Conservation (phyloP, 2,113 vertebrate species). For the Oxygymnocypris stewartii region DNA sequence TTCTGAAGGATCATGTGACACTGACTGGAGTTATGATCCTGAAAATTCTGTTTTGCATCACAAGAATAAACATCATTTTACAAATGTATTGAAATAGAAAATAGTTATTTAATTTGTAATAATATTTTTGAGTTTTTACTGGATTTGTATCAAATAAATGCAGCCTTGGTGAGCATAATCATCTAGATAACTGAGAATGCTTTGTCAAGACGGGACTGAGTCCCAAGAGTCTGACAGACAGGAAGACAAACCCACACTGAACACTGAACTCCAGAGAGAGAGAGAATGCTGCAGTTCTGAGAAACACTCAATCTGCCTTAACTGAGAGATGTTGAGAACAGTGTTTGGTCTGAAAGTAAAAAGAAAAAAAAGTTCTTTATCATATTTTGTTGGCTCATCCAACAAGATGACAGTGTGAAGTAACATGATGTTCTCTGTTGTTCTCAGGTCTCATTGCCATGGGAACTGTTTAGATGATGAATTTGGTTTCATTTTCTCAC, state of each 20-base stretch:
- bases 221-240: neutral
- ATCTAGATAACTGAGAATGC: neutral
- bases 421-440: neutral
- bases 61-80: neutral
- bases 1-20: constrained; percentile 4
- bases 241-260: constrained; percentile 1
- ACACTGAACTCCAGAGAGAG: neutral
- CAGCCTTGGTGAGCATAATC: neutral
- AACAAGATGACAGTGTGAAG: too few relatives aligned
- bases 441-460: neutral
- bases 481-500: neutral
- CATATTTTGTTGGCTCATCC: neutral
- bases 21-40: neutral
- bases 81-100: neutral
- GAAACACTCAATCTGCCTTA: neutral
- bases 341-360: neutral
- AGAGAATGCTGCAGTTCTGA: neutral
- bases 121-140: too few relatives aligned
- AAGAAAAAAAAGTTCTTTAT: neutral
- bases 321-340: neutral
- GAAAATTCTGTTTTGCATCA: neutral
- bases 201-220: too few relatives aligned
- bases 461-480: neutral
- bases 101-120: too few relatives aligned
- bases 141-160: neutral